Evolutionary conservation across 1,140 invertebrate species (phyloP).

Genomic region (Cydia strobilella): DNA sequence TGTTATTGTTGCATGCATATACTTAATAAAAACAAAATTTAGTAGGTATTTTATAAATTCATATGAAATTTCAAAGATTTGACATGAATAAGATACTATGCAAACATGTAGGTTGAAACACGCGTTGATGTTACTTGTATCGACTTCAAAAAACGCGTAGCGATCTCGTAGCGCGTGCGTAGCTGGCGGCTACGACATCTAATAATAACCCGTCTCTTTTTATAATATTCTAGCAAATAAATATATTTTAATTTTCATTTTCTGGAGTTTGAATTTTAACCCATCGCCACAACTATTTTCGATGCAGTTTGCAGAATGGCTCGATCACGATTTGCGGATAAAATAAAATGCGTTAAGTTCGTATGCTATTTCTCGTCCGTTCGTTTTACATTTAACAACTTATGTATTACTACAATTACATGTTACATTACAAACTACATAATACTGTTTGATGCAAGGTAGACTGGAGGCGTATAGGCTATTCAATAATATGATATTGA

Average conservation of each 20-base stretch:
- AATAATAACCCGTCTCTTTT: not conserved
- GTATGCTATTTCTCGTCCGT: not conserved
- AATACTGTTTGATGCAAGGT: conserved; percentile 9
- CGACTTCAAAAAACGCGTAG: not conserved
- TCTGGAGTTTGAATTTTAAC: not conserved
- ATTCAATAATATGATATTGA: not conserved
- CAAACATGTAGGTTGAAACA: not conserved
- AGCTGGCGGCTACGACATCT: not conserved
- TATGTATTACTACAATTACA: not conserved
- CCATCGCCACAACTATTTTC: not conserved
- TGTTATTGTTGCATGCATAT: not conserved
- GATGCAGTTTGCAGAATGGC: not conserved
- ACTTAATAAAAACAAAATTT: not conserved
- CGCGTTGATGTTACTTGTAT: conserved; percentile 1
- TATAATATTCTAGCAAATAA: not conserved
- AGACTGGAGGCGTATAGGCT: not conserved
- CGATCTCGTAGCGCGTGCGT: conserved; percentile 1
- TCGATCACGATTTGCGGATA: not conserved
- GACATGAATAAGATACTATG: not conserved
- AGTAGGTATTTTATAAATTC: not conserved
- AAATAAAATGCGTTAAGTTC: not conserved
- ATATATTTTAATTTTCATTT: not conserved
- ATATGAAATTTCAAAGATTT: too few species aligned
- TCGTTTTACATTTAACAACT: too few species aligned
- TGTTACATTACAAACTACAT: not conserved